Percentiles rank a stretch among this genome's conserved stretches.
phyloP scores from a whole-genome alignment of 2,888 invertebrate genomes.

The Drosophila anceps region DNA sequence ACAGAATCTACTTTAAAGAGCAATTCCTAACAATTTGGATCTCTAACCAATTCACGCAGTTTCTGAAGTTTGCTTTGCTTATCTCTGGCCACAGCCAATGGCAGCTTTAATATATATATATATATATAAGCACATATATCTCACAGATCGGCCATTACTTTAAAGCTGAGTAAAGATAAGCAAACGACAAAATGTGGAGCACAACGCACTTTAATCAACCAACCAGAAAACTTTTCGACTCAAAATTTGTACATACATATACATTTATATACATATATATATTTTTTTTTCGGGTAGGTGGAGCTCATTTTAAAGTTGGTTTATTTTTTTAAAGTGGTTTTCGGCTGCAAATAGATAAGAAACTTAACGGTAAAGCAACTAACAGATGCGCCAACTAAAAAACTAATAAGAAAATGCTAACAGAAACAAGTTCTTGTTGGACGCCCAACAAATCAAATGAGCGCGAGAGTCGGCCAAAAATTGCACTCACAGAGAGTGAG shows the following conservation, averaged over 20 bases:
- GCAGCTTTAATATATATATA: conserved; percentile 12
- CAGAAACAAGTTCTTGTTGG: conserved; percentile 66
- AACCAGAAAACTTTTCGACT: conserved; percentile 70
- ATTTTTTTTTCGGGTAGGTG: conserved; percentile 51
- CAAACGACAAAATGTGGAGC: conserved; percentile 34
- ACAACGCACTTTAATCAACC: conserved; percentile 75
- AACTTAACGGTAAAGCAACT: conserved; percentile 71
- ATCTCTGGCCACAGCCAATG: conserved; percentile 41
- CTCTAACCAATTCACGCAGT: not conserved
- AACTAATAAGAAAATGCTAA: conserved; percentile 41
- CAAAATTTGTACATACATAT: not conserved
- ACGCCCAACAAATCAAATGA: conserved; percentile 49
- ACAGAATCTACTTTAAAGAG: not conserved
- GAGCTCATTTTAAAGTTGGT: conserved; percentile 62
- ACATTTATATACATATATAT: not conserved
- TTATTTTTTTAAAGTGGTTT: conserved; percentile 23
- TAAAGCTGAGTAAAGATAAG: conserved; percentile 30
- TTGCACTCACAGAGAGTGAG: conserved; percentile 51
- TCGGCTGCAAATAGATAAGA: conserved; percentile 42
- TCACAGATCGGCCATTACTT: conserved; percentile 47
- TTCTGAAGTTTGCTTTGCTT: conserved; percentile 8
- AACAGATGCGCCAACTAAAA: conserved; percentile 71
- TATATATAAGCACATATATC: conserved; percentile 7
- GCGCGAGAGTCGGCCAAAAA: conserved; percentile 26
- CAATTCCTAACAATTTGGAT: not conserved